Evolutionary conservation across 2,888 invertebrate genomes (phyloP), one percentile per base, ranked within the genome.

Genomic region (Rosalia funebris): DNA sequence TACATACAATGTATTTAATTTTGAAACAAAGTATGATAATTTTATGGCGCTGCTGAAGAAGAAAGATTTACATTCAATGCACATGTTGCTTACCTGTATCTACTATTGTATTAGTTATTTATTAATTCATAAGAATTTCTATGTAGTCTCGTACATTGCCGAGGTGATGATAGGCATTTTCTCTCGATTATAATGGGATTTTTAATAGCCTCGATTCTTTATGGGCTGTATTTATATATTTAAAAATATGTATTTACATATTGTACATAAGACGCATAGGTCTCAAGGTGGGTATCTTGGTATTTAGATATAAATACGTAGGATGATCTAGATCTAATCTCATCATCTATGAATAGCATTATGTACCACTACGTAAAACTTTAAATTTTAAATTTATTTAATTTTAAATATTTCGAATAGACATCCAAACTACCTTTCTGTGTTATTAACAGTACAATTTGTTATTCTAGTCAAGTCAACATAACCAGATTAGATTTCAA

Each of bases 101-200:
- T 52, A 41, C 16, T 42, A 42, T 42, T 25, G 39, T 53, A 53
- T 42, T 46, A 32, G 46, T 32, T 50, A 53, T 32, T 53, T 32
- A 53, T 42, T 53, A 53, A 42, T 53, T 53, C 53, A 53, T 53
- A 53, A 53, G 53, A 42, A 16, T 19, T 45, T 42, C 32, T 12
- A 42, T 11, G n/a, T n/a, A 14, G 11, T 7, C 20, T 41, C 32
- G 19, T 52, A 52, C 39, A 41, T 3, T 25, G 39, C 41, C 12
- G 1, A 17, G 53, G 53, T 42, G 25, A 11, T 17, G 53, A 53
- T 32, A 42, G 32, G 17, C 16, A 31, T 10, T 42, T 42, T 34
- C 11, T 31, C 46, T 15, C 39, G 20, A 39, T 50, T 50, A 50
- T 39, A 11, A 37, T 25, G n/a, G 37, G 1, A 50, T 20, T 50